Conservation (phyloP, 2,888 invertebrate genomes). For the Heliconius cydno region DNA sequence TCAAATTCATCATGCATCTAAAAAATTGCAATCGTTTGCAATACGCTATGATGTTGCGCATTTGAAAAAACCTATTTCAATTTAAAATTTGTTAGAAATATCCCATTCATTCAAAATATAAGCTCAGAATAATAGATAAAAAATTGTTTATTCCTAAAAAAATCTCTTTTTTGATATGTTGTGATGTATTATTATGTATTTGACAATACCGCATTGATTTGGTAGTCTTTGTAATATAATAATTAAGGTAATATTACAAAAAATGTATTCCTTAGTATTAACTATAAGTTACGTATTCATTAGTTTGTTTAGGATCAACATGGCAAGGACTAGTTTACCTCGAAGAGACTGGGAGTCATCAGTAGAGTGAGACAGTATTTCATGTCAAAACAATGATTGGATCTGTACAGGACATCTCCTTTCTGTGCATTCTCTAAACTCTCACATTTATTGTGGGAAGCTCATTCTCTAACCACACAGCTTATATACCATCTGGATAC, state of each 20-base stretch:
- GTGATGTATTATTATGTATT: not conserved
- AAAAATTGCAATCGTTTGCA: slow-evolving; percentile 23
- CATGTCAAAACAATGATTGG: too few species aligned
- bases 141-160: not conserved
- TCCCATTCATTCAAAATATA: slow-evolving; percentile 11
- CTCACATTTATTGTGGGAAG: too few species aligned
- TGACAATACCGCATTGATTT: not conserved
- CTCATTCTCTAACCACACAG: too few species aligned
- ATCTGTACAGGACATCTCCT: too few species aligned
- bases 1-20: slow-evolving; percentile 28
- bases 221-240: not conserved
- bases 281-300: not conserved
- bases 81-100: slow-evolving; percentile 23
- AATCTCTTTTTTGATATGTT: not conserved
- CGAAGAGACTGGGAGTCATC: too few species aligned
- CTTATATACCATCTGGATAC: too few species aligned
- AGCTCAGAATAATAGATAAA: slow-evolving; percentile 1
- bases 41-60: slow-evolving; percentile 24
- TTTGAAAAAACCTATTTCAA: slow-evolving; percentile 24
- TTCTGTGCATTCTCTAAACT: too few species aligned
- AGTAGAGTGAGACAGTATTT: too few species aligned
- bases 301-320: not conserved
- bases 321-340: too few species aligned
- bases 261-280: not conserved
- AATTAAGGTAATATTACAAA: not conserved